Percentiles rank a stretch among this genome's conserved stretches.
Evolutionary conservation across 2,113 vertebrate genomes (phyloP).

Genomic region (Anoura caudifer): DNA sequence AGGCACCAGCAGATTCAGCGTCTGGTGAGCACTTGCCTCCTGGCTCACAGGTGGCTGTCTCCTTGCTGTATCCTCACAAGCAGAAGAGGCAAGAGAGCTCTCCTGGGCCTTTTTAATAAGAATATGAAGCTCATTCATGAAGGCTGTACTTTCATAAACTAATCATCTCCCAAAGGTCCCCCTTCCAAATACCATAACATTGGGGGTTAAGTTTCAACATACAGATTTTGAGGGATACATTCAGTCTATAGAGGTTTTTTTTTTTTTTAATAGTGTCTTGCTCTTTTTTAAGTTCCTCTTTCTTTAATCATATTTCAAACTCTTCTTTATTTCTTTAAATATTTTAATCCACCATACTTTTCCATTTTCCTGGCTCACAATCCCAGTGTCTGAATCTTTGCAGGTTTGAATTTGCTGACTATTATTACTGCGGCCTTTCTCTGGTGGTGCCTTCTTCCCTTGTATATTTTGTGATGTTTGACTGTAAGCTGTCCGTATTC

Average conservation of each 20-base stretch:
- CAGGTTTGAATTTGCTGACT: not conserved
- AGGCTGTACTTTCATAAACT: not conserved
- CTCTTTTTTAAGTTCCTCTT: not conserved
- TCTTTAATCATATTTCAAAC: not conserved
- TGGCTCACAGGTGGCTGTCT: not conserved
- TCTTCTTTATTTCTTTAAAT: not conserved
- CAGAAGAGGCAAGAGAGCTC: not conserved
- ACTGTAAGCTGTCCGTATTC: not conserved
- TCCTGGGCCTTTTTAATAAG: not conserved
- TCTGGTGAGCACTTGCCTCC: not conserved
- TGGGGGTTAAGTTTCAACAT: not conserved
- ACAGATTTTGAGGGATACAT: not conserved
- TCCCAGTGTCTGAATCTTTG: not conserved
- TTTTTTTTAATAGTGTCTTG: not conserved
- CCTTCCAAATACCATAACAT: not conserved
- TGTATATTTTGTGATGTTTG: not conserved
- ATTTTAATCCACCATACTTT: not conserved
- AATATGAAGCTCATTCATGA: not conserved
- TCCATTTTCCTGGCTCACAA: not conserved
- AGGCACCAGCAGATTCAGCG: not conserved
- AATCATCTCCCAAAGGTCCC: not conserved
- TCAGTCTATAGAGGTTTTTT: not conserved
- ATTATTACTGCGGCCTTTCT: not conserved
- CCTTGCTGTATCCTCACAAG: not conserved
- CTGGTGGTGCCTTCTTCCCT: not conserved